Evolutionary conservation across 2,797 vertebrate genomes (phyloP), one percentile per base, ranked within the genome.

Genomic region (Lindbergichthys nudifrons): DNA sequence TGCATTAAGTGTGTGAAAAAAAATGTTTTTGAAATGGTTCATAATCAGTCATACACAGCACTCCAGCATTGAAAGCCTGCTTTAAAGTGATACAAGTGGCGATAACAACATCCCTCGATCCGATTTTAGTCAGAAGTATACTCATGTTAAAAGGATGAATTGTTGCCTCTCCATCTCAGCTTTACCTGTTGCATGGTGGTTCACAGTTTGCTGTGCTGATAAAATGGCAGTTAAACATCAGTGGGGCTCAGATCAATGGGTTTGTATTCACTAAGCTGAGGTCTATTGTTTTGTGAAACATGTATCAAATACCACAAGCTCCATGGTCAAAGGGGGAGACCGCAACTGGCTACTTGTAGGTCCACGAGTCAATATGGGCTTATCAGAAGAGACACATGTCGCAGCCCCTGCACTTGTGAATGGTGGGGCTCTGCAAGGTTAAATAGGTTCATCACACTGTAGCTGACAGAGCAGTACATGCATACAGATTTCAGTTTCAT

Each of bases 381-480:
- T 19, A 59, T 42, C 63, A 11, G 13, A 71, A 61, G 18, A 57
- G 47, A 73, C 61, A 75, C 36, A 46, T 52, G 47, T 12, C 32
- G 73, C 47, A 36, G 32, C 26, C 45, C 39, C 57, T 54, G 43
- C 16, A 39, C 52, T 73, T 64, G 12, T 18, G 16, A 50, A 23
- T 48, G 46, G 3, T 19, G 53, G 21, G 43, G 43, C 46, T 70
- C 54, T 71, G 54, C 46, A 62, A 8, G 42, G 61, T 85, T 79
- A 75, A 77, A 78, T 62, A 15, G 26, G 59, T 77, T 70, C 50
- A 75, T 79, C 51, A 45, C 45, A 75, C 21, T 66, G 69, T 54
- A 76, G 62, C 36, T 58, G 67, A 30, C 50, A 54, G 51, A 56
- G 47, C 46, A 65, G 52, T 41, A 48, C 67, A 68, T 62, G 48